Conservation (phyloP, 2,113 vertebrate species). For the Casuarius casuarius region DNA sequence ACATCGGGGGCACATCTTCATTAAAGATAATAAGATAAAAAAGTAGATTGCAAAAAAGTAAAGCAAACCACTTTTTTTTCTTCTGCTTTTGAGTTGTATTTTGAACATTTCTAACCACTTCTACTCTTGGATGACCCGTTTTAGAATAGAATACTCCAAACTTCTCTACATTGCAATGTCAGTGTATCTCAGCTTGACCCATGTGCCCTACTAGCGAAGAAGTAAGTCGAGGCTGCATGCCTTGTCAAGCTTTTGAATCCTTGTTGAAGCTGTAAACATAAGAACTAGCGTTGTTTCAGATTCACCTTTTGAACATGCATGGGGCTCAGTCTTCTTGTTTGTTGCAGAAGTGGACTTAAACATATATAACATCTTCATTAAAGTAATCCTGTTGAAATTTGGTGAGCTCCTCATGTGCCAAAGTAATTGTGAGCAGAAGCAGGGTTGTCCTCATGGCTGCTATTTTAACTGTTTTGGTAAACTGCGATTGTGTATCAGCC, state of each 20-base stretch:
- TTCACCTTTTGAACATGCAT: neutral
- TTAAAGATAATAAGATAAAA: neutral
- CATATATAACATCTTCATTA: neutral
- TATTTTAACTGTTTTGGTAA: neutral
- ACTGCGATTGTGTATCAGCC: neutral
- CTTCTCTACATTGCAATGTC: neutral
- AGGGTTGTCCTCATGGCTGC: neutral
- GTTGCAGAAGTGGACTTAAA: neutral
- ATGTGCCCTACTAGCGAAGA: neutral
- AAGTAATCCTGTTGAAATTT: neutral
- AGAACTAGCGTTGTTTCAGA: neutral
- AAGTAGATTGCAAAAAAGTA: neutral
- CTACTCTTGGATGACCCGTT: neutral
- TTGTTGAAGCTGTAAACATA: neutral
- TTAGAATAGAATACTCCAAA: neutral
- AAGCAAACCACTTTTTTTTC: constrained; percentile 7
- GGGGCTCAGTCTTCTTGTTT: neutral
- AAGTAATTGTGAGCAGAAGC: neutral
- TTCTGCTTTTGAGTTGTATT: constrained; percentile 46
- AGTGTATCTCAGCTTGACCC: neutral
- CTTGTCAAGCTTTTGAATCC: neutral
- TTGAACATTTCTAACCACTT: constrained; percentile 24
- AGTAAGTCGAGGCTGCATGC: neutral
- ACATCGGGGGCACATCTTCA: neutral
- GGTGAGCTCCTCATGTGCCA: neutral